Base-by-base conservation (phyloP, 2,888 invertebrate genomes). In the Coleophora flavipennella region DNA sequence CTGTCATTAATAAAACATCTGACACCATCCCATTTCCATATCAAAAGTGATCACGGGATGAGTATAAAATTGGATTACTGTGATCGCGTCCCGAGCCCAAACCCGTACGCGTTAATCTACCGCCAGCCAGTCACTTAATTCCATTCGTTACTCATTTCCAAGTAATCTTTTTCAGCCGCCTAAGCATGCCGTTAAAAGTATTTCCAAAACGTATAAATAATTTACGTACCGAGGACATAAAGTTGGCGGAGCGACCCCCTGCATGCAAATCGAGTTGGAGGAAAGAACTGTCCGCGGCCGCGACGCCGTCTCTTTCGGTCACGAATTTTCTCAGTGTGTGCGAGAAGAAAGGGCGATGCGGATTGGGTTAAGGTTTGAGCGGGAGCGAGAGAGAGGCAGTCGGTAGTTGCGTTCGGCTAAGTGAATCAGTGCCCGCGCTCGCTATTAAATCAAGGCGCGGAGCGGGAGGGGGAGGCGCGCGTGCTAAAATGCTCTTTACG, bases 361-460 rank as follows among this genome's bases (percentile, higher is more conserved):
- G 57, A 49, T 49, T 55, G 48, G 57, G 53, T 57, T 57, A 58
- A 42, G 46, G 53, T 55, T 50, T 37, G 49, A 48, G 65, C 50
- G 53, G 44, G 76, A 68, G 69, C 48, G 78, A 80, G 71, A 60
- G 72, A 72, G 79, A 70, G 52, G 56, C 60, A 61, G 63, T 63
- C 57, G 65, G 75, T 70, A 74, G 81, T 77, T 77, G 80, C 78
- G 81, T 81, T 81, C 79, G 62, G 71, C 65, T 84, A 84, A 84
- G 77, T 84, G 84, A 84, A 84, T 84, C 84, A 83, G 83, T 81
- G 84, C 83, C 83, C 80, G 79, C 79, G 79, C 57, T 75, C 66
- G 80, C 76, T 84, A 83, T 83, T 83, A 83, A 84, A 84, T 84
- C 83, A 83, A 71, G 72, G 68, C 78, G 83, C 74, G 78, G 73